Conservation (phyloP, 2,888 invertebrate genomes). For the Mycogona germanica region DNA sequence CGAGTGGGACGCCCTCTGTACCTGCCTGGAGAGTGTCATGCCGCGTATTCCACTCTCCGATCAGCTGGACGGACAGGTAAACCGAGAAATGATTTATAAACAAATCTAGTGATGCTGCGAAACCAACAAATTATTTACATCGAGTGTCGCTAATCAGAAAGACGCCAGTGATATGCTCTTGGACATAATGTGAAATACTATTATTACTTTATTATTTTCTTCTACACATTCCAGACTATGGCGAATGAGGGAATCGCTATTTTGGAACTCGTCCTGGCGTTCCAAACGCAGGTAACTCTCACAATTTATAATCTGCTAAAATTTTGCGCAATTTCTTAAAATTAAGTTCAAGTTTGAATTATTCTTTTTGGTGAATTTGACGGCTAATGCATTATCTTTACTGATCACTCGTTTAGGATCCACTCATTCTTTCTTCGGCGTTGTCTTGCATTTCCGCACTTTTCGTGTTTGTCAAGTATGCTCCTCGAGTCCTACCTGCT, state of each 20-base stretch:
- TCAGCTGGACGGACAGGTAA: conserved; percentile 22
- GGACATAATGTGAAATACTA: too few species aligned
- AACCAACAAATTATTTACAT: too few species aligned
- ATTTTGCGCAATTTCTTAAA: too few species aligned
- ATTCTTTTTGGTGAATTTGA: too few species aligned
- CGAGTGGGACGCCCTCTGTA: conserved; percentile 39
- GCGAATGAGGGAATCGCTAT: conserved; percentile 61
- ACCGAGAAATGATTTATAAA: too few species aligned
- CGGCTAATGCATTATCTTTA: too few species aligned
- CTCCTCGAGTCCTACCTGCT: conserved; percentile 59
- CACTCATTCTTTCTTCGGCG: conserved; percentile 64
- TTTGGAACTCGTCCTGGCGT: conserved; percentile 61
- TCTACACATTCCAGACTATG: background rate
- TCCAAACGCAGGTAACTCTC: conserved; percentile 54
- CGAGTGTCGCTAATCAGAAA: too few species aligned
- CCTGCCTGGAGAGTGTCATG: conserved; percentile 61
- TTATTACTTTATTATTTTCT: too few species aligned
- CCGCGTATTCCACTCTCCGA: conserved; percentile 56
- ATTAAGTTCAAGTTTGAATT: too few species aligned
- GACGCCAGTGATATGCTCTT: too few species aligned
- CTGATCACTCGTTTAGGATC: conserved; percentile 43
- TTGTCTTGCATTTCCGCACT: conserved; percentile 86
- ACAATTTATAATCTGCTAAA: too few species aligned
- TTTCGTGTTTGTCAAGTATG: conserved; percentile 80
- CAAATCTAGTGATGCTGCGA: too few species aligned